Conservation (phyloP, 2,888 invertebrate genomes). For the Dolichopus griseipennis region DNA sequence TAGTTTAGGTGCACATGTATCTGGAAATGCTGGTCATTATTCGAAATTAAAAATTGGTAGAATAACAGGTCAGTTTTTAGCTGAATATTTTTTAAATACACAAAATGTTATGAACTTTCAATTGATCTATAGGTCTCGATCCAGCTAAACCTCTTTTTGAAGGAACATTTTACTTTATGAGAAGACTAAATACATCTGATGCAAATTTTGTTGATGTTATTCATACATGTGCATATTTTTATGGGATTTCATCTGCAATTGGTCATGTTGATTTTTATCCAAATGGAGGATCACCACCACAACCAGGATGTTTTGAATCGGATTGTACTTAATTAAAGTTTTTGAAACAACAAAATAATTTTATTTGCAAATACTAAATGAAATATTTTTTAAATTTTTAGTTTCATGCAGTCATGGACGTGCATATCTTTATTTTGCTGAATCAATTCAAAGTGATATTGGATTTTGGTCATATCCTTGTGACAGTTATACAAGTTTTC, state of each 20-base stretch:
- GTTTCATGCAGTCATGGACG: constrained; percentile 64
- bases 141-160: constrained; percentile 50
- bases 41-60: constrained; percentile 45
- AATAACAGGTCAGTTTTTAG: constrained; percentile 47
- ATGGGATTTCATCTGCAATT: constrained; percentile 49
- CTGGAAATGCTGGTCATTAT: constrained; percentile 51
- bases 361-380: background rate
- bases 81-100: background rate
- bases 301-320: constrained; percentile 56
- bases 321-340: background rate
- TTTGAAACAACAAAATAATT: no score
- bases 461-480: constrained; percentile 53
- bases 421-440: constrained; percentile 52
- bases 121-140: constrained; percentile 52
- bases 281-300: constrained; percentile 56
- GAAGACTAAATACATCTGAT: constrained; percentile 53
- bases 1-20: constrained; percentile 53
- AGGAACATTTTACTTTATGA: constrained; percentile 39
- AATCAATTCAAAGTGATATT: constrained; percentile 51
- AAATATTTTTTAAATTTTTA: constrained; percentile 20
- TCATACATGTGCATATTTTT: constrained; percentile 59
- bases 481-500: constrained; percentile 42
- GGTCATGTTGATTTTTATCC: constrained; percentile 70
- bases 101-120: background rate
- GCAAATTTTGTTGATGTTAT: constrained; percentile 67